These are phyloP conservation scores for Tanaodytes sp. DNA, from an alignment of 2,888 invertebrate species.

Conservation along the genomic window DNA sequence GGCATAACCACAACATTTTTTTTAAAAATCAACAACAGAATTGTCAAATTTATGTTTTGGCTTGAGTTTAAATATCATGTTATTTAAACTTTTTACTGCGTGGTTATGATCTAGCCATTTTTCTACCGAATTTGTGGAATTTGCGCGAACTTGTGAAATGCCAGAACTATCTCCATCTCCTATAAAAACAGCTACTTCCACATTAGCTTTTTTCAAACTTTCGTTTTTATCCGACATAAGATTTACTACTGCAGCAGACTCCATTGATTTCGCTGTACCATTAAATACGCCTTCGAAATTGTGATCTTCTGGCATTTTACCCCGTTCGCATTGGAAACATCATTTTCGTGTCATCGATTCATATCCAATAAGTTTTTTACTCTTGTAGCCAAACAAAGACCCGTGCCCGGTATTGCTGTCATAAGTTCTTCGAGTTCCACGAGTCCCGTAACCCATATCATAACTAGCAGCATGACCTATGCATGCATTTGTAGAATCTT, in stretches of 20 bases:
- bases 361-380: conserved; percentile 52
- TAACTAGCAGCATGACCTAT: conserved; percentile 26
- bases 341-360: conserved; percentile 40
- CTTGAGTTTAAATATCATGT: conserved; percentile 36
- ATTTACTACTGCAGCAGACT: conserved; percentile 53
- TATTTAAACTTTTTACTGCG: conserved; percentile 35
- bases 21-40: conserved; percentile 49
- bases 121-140: conserved; percentile 22
- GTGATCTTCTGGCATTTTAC: no score
- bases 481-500: no score
- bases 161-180: conserved; percentile 58
- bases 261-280: conserved; percentile 59
- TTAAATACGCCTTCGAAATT: no score
- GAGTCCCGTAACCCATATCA: conserved; percentile 27
- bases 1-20: not conserved
- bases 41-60: conserved; percentile 27
- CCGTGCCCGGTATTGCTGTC: conserved; percentile 27
- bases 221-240: conserved; percentile 49
- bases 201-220: conserved; percentile 29
- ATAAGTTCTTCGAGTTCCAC: conserved; percentile 25
- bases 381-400: conserved; percentile 11
- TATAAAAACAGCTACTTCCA: conserved; percentile 51
- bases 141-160: conserved; percentile 48
- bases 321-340: conserved; percentile 50
- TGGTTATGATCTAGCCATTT: conserved; percentile 49